Base-by-base conservation (phyloP, 2,797 vertebrate species). In the Enteromius radiatus region DNA sequence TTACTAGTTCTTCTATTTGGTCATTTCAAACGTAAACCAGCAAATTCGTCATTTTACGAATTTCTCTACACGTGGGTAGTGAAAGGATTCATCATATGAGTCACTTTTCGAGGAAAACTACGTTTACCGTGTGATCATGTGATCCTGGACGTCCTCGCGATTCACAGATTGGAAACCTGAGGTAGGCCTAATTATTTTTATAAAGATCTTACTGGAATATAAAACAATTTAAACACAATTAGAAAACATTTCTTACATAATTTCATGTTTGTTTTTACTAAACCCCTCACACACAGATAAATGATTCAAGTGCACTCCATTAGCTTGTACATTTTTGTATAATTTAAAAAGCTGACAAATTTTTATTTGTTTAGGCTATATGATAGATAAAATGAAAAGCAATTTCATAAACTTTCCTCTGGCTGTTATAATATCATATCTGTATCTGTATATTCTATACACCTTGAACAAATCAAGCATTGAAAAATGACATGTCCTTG, bases 401-500 rank as follows among this genome's bases (percentile, higher is more conserved):
- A 74, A 33, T 74, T 19, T 11, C 31, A 33, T 52, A 15, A 33
- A 19, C 19, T n/a, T 74, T 54, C 19, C 45, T 49, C 41, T 56
- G 31, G 49, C 26, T 56, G 31, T 52, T 10, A 23, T 11, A 15
- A 19, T 47, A 28, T 38, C n/a, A n/a, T 41, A 26, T 1, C 0
- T 21, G 31, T 8, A 56, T 61, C 12, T 38, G 38, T 59, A 36
- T 49, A 54, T 61, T 49, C 36, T 81, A 56, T 61, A 52, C 65
- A 76, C 38, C 23, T 71, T 75, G 59, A 80, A 76, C 70, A 83
- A 86, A 61, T 70, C 26, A 56, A 69, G 38, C 70, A 75, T 23
- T 52, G 65, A 82, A 65, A 85, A 84, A 85, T 69, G 61, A 69
- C 64, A 79, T 83, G 78, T 83, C 77, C 78, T 59, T 86, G 71